These are phyloP conservation scores for Volucella inanis DNA, from an alignment of 2,888 invertebrate genomes.

Conservation along the genomic window DNA sequence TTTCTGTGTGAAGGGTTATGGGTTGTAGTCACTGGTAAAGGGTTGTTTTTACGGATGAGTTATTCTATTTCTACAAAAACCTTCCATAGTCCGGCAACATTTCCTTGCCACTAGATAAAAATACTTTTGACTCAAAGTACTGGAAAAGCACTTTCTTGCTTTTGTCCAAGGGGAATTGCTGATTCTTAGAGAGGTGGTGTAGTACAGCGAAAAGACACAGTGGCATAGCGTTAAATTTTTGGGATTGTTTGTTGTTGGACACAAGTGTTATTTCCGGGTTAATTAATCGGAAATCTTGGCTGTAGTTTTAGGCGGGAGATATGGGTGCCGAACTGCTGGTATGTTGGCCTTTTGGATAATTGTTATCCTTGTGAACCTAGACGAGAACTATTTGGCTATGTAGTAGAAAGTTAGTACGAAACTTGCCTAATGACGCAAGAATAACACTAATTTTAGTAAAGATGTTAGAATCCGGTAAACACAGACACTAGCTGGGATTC, in stretches of 20 bases:
- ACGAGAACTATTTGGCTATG: no score
- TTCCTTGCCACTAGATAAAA: slow-evolving; percentile 12
- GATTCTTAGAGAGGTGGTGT: slow-evolving; percentile 4
- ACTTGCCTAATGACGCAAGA: no score
- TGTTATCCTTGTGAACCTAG: no score
- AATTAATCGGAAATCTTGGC: slow-evolving; percentile 48
- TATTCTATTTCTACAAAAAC: slow-evolving; percentile 39
- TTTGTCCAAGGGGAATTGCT: background rate
- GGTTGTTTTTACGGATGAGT: slow-evolving; percentile 57
- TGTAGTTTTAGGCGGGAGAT: background rate
- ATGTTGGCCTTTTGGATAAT: no score
- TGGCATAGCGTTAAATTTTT: slow-evolving; percentile 5
- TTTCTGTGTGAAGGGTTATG: slow-evolving; percentile 3
- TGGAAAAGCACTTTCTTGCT: background rate
- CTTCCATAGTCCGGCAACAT: slow-evolving; percentile 6
- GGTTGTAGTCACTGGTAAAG: slow-evolving; percentile 19
- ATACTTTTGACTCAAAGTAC: slow-evolving; percentile 31
- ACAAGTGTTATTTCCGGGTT: slow-evolving; percentile 40
- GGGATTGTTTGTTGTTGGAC: slow-evolving; percentile 8
- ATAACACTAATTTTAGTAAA: no score
- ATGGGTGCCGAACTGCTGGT: background rate
- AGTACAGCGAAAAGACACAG: background rate
- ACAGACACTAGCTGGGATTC: no score
- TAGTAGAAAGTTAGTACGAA: no score
- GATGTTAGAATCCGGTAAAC: no score